Evolutionary conservation across 2,888 invertebrate species (phyloP), one percentile per base, ranked within the genome.

Genomic region (Ptilodon capucinus): DNA sequence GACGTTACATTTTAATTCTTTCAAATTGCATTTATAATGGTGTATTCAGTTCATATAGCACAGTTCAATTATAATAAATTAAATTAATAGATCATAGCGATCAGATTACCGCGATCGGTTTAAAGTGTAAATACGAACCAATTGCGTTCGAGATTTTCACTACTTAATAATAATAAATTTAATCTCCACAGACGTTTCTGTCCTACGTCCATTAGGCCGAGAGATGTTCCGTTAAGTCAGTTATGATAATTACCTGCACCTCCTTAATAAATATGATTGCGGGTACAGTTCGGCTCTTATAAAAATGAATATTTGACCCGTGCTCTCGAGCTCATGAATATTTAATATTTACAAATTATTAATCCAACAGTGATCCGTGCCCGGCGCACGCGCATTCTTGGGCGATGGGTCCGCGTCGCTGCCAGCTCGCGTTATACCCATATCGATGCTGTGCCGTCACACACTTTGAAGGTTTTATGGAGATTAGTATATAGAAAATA

Each of bases 261-360:
- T 86, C 81, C 82, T 84, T 86, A 82, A 85, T 85, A 86, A 83
- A 87, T 84, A 85, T 73, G 75, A 80, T 79, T 76, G 74, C 81
- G 73, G 76, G 76, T 72, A 76, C 79, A 82, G 79, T 81, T 82
- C 64, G 66, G 72, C 74, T 80, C 76, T 78, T 84, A 83, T 77
- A 84, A 88, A 65, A 84, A 81, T 75, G 76, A 80, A 81, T 79
- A 80, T 80, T 84, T 88, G 88, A 86, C 87, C 86, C 86, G 81
- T 83, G 84, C 81, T 81, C 80, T 72, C 64, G 66, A 54, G 46
- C 85, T 90, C 88, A 89, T 90, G 89, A 89, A 90, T 89, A 90
- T 89, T 83, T 87, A 89, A 88, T 89, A 88, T 89, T 88, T 84
- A 89, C 87, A 89, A 87, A 86, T 89, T 90, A 88, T 89, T 86